Percentiles rank a stretch among this genome's conserved stretches.
phyloP scores from a whole-genome alignment of 2,113 vertebrate species.

The Peromyscus leucopus region DNA sequence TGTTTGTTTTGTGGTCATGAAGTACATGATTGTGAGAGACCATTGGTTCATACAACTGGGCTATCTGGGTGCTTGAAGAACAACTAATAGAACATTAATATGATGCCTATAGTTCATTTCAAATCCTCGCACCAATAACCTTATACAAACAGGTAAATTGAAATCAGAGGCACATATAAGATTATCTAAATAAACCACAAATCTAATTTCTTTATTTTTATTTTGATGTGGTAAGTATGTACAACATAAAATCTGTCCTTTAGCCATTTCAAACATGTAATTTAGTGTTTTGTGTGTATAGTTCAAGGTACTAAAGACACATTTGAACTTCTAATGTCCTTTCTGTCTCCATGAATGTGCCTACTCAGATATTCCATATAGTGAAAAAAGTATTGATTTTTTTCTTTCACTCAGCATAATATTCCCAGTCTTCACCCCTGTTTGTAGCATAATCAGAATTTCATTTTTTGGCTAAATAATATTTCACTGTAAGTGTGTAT shows the following conservation, averaged over 20 bases:
- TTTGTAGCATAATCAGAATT: not conserved
- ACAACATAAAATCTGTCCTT: not conserved
- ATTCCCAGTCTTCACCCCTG: not conserved
- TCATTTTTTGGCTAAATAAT: conserved; percentile 3
- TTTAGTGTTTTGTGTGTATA: not conserved
- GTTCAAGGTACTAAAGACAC: not conserved
- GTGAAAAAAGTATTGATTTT: not conserved
- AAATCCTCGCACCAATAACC: not conserved
- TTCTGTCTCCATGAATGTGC: conserved; percentile 7
- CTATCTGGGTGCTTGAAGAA: not conserved
- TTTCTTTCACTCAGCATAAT: not conserved
- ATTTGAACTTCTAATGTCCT: not conserved
- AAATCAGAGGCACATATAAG: not conserved
- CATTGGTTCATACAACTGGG: not conserved
- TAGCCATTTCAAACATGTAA: not conserved
- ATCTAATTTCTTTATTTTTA: not conserved
- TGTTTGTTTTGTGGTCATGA: not conserved
- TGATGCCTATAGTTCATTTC: not conserved
- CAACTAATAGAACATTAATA: not conserved
- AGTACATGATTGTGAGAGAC: not conserved
- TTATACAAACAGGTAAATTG: not conserved
- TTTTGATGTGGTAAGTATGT: not conserved
- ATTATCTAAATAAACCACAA: conserved; percentile 30
- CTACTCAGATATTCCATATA: not conserved
- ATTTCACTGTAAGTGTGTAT: not conserved